Percentiles rank a stretch among this genome's conserved stretches.
Conservation (phyloP, 2,113 vertebrate species). For the Epinephelus moara region DNA sequence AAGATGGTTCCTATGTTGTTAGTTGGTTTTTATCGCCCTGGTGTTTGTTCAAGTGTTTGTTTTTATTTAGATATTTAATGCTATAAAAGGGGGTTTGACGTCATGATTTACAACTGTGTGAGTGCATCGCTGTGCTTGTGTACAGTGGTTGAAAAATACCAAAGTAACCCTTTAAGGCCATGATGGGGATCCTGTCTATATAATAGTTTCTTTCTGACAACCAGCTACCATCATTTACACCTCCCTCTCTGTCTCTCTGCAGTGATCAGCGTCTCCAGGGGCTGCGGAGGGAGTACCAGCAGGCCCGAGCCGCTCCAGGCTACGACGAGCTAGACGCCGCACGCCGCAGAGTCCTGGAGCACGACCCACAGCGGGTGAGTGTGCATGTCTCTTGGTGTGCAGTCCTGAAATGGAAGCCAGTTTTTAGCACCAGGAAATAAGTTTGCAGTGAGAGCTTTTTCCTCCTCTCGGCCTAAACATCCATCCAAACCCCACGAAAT, state of each 20-base stretch:
- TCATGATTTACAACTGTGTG: no score
- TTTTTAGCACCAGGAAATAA: not conserved
- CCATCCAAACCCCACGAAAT: not conserved
- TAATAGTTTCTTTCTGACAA: not conserved
- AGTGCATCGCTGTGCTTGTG: no score
- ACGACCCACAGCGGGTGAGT: slow-evolving; percentile 79
- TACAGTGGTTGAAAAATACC: no score
- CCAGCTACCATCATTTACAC: rapidly evolving
- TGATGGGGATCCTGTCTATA: not conserved
- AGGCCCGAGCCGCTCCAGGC: slow-evolving; percentile 64
- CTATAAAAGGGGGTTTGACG: no score
- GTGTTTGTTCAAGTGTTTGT: no score
- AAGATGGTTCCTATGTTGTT: no score
- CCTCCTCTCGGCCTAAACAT: not conserved
- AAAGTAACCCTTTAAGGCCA: not conserved
- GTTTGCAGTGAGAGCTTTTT: not conserved
- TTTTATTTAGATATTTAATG: no score
- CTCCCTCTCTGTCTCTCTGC: slow-evolving; percentile 34
- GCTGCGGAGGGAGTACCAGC: slow-evolving; percentile 70
- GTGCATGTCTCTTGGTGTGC: not conserved
- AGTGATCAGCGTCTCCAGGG: slow-evolving; percentile 75
- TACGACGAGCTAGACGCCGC: slow-evolving; percentile 77
- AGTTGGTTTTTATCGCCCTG: no score
- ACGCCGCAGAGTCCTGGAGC: slow-evolving; percentile 66
- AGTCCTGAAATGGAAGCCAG: not conserved